Evolutionary conservation across 2,797 vertebrate species (phyloP).

Genomic region (Macropus fuliginosus): DNA sequence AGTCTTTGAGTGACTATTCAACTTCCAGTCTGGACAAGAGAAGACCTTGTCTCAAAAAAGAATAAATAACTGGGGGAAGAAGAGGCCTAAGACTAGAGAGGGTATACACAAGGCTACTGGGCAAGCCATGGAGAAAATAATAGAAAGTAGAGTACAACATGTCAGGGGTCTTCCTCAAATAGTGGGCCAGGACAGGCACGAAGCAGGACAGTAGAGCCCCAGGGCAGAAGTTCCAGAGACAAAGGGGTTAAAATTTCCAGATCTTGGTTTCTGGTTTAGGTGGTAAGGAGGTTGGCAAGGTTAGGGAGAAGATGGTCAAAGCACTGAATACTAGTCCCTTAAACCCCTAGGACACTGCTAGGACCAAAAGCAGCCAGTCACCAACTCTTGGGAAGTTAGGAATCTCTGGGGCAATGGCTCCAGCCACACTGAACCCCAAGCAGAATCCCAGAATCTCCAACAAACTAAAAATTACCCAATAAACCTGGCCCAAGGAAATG

Average conservation of each 20-base stretch:
- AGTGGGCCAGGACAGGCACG: neutral
- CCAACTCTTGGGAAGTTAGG: neutral
- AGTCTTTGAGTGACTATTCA: neutral
- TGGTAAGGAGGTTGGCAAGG: neutral
- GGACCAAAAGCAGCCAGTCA: neutral
- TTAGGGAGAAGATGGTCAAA: neutral
- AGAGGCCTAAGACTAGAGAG: neutral
- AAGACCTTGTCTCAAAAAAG: neutral
- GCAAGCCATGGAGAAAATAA: neutral
- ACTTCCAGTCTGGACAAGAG: neutral
- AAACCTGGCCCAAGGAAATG: neutral
- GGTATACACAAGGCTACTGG: neutral
- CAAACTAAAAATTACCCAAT: neutral
- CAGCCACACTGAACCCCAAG: neutral
- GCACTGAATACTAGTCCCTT: neutral
- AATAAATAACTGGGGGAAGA: neutral
- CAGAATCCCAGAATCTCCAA: neutral
- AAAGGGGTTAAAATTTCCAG: neutral
- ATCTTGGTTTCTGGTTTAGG: neutral
- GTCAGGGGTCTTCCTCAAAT: neutral
- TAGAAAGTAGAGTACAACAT: neutral
- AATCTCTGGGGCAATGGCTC: neutral
- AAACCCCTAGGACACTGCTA: neutral
- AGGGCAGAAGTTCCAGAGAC: neutral
- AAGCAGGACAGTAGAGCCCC: neutral